Base-by-base conservation (phyloP, 2,113 vertebrate genomes). In the Bubo scandiacus region DNA sequence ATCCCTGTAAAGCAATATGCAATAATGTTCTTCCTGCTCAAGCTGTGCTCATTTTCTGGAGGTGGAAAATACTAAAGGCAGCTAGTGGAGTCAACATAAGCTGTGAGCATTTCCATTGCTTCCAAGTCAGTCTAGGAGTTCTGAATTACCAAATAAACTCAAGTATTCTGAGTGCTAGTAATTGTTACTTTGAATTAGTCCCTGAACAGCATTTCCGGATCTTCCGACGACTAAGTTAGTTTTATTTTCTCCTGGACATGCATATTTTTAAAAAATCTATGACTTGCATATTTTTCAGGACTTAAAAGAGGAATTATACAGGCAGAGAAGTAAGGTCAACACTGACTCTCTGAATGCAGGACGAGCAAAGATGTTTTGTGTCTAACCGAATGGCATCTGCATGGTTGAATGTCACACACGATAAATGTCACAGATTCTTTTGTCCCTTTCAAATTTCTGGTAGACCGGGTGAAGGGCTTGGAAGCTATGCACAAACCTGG, bases 351-450 rank as follows among this genome's bases (percentile, higher is more conserved):
- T 79, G 70, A 92, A 77, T 67, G 47, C 47, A 54, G 9, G 27
- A 88, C 4, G 8, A 92, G 91, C 43, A 84, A 78, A 90, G 80
- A 91, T 49, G 18, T 75, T 81, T 91, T 92, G 57, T 87, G 29
- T 85, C 21, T 80, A 68, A 47, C 73, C 1, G 14, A 92, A 72
- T 75, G 84, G 74, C 58, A 80, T 91, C 86, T 90, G 81, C 62
- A 58, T 73, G 77, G 58, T 54, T 96, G 81, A 82, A 66, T 86
- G 85, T 95, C 87, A 73, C 93, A 86, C 74, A 52, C 82, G 62
- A 92, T 94, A 73, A 87, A 87, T 94, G 92, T 92, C 83, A 89
- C 0, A 3, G 94, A 94, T 95, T 89, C 89, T 88, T 94, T 95
- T 94, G 89, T 94, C 42, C 40, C 15, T 88, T 95, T 95, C 58